Conservation (phyloP, 1,140 invertebrate genomes). For the Calliphora vicina region DNA sequence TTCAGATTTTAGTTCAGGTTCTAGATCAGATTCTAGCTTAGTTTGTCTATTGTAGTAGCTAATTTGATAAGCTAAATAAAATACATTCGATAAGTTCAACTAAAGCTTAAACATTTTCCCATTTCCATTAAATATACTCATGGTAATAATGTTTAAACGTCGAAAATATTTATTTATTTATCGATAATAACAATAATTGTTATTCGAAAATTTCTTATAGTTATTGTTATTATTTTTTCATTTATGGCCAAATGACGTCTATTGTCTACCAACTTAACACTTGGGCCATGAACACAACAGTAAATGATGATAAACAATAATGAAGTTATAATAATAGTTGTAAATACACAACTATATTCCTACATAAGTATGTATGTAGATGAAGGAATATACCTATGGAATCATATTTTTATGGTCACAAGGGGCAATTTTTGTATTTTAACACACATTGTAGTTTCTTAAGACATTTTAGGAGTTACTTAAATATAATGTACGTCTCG, state of each 20-base stretch:
- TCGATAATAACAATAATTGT: conserved; percentile 11
- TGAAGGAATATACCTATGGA: background rate
- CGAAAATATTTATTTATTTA: background rate
- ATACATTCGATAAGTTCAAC: no score
- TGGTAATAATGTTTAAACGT: background rate
- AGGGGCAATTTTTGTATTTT: background rate
- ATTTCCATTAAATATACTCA: no score
- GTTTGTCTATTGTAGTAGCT: no score
- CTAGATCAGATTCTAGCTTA: no score
- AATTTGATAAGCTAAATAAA: no score
- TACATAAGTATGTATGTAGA: no score
- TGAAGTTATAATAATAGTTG: background rate
- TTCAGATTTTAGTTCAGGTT: no score
- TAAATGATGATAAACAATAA: background rate
- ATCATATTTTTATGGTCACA: conserved; percentile 1
- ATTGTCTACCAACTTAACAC: background rate
- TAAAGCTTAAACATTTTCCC: no score
- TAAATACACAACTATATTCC: no score
- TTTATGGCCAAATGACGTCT: background rate
- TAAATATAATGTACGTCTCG: background rate
- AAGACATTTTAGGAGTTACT: conserved; percentile 3
- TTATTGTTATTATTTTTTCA: conserved; percentile 7
- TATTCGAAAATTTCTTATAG: background rate
- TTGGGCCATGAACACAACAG: background rate
- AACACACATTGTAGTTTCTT: background rate